These are phyloP conservation scores for Rhinogobius similis DNA, from an alignment of 2,113 vertebrate genomes.

Conservation along the genomic window DNA sequence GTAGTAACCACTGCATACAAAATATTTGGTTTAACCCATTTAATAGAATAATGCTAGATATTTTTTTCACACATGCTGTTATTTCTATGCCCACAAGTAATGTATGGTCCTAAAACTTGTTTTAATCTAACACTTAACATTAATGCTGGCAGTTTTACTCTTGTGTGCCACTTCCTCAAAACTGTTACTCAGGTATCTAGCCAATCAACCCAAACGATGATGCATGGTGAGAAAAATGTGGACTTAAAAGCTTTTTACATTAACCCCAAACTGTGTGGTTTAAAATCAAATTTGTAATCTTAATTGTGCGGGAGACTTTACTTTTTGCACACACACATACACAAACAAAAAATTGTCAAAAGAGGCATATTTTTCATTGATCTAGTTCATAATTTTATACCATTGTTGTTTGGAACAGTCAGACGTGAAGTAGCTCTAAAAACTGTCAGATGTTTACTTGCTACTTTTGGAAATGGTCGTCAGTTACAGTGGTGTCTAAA, in stretches of 20 bases:
- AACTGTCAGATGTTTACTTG: conserved; percentile 20
- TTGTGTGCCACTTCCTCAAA: conserved; percentile 61
- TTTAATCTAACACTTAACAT: conserved; percentile 50
- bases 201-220: conserved; percentile 57
- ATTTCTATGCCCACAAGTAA: conserved; percentile 34
- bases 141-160: conserved; percentile 41
- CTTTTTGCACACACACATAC: conserved; percentile 24
- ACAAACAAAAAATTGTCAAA: conserved; percentile 33
- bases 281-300: conserved; percentile 7
- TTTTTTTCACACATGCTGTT: conserved; percentile 50
- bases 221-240: conserved; percentile 48
- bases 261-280: conserved; percentile 5
- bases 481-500: conserved; percentile 33
- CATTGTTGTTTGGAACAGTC: conserved; percentile 36
- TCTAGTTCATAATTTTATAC: conserved; percentile 5
- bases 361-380: conserved; percentile 2
- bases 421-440: conserved; percentile 38
- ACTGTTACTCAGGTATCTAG: conserved; percentile 74
- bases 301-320: conserved; percentile 4
- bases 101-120: conserved; percentile 53
- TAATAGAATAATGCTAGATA: conserved; percentile 35
- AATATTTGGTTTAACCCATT: conserved; percentile 45
- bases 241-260: background rate
- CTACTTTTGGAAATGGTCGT: conserved; percentile 46
- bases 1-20: conserved; percentile 19